Evolutionary conservation across 2,113 vertebrate genomes (phyloP), one percentile per base, ranked within the genome.

Genomic region (Sorex fumeus): DNA sequence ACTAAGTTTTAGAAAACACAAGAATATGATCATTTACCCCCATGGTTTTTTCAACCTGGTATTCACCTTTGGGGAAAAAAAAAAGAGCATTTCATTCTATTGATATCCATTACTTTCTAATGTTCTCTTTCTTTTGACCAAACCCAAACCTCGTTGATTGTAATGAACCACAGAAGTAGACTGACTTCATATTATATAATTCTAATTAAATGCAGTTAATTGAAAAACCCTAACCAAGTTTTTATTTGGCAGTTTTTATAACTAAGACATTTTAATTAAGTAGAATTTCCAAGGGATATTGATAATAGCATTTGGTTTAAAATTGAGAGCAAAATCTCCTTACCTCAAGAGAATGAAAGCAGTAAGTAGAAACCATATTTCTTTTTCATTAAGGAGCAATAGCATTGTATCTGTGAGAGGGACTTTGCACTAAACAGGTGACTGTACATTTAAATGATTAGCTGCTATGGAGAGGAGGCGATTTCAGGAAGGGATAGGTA

Each of bases 161-260:
- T 78, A 87, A 87, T 13, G 91, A 91, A 30, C 32, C 91, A 11
- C 10, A 86, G 0, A 1, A 5, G 82, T 90, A 92, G 66, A 96
- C 27, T 27, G 30, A 45, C 4, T 18, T 21, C 74, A 18, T 69
- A 69, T 50, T 93, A 72, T 40, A 64, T 40, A 88, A 94, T 94
- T 91, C 76, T 96, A 95, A 97, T 94, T 95, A 96, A 94, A 95
- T 88, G 53, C 30, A 77, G 85, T 94, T 97, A 97, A 95, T 95
- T 96, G 77, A 88, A 94, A 97, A 96, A 66, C 40, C 76, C 87
- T 81, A 96, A 84, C 27, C 45, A 95, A 93, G 83, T 86, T 97
- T 95, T 96, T 96, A 94, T 90, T 97, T 96, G 88, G 86, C 93
- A 91, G 91, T 3, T 90, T 91, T 97, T 97, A 82, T 62, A 87